A percentile compares a stretch with the other conserved stretches of the same genome.
phyloP scores from a whole-genome alignment of 2,888 invertebrate genomes.

The Norana najaformis region DNA sequence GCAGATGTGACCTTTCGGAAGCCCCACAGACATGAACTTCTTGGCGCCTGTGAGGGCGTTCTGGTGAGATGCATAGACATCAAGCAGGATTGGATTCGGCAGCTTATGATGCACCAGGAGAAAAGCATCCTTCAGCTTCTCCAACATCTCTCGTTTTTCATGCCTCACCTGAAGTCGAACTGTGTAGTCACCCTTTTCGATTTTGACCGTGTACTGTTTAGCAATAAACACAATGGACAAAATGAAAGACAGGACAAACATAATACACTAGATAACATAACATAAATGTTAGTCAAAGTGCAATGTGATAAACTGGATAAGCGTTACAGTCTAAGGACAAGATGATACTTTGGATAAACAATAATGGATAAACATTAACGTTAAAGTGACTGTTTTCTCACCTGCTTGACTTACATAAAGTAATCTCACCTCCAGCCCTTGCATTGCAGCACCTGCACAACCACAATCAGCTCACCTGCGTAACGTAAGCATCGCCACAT shows the following conservation, averaged over 20 bases:
- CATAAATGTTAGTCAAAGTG: too few relatives aligned
- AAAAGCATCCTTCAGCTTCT: conserved; percentile 77
- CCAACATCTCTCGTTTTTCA: conserved; percentile 81
- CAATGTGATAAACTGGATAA: too few relatives aligned
- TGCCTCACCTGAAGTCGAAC: conserved; percentile 86
- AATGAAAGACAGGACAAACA: neutral
- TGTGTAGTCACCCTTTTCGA: conserved; percentile 93
- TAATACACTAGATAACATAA: too few relatives aligned
- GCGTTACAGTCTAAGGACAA: too few relatives aligned
- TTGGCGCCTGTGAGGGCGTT: conserved; percentile 76
- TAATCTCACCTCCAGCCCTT: neutral
- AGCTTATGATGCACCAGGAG: conserved; percentile 78
- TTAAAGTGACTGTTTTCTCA: too few relatives aligned
- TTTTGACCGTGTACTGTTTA: conserved; percentile 77
- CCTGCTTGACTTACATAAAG: too few relatives aligned
- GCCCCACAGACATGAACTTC: conserved; percentile 71
- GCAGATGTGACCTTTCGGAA: conserved; percentile 70
- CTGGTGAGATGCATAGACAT: conserved; percentile 74
- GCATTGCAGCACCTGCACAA: neutral
- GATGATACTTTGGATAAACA: too few relatives aligned
- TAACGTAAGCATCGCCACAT: conserved; percentile 50
- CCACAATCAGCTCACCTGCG: conserved; percentile 50
- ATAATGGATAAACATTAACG: too few relatives aligned
- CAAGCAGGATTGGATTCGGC: conserved; percentile 72
- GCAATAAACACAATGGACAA: neutral